Conservation (phyloP, 1,140 invertebrate species). For the Macrotrachela quadricornifera region DNA sequence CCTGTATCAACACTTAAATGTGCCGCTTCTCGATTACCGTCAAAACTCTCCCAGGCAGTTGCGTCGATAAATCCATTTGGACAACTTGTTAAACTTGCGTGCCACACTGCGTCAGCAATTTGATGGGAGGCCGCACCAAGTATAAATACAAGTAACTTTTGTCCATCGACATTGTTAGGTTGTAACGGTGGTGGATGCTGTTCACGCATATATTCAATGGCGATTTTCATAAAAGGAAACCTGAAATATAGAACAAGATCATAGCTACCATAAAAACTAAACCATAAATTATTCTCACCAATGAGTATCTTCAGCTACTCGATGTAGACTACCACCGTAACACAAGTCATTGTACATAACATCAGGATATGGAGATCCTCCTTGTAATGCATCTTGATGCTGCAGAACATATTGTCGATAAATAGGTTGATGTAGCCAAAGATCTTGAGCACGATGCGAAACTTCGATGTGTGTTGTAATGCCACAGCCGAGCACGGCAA, state of each 20-base stretch:
- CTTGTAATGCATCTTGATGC: slow-evolving; percentile 22
- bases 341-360: slow-evolving; percentile 18
- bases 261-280: not conserved
- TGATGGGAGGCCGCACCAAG: slow-evolving; percentile 14
- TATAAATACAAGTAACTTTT: not conserved
- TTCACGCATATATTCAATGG: slow-evolving; percentile 21
- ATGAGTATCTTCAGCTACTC: not conserved
- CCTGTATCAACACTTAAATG: slow-evolving; percentile 18
- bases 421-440: slow-evolving; percentile 10
- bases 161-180: not conserved
- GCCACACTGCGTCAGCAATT: slow-evolving; percentile 21
- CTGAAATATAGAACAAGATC: slow-evolving; percentile 22
- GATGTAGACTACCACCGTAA: slow-evolving; percentile 14
- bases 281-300: not conserved
- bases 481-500: no score
- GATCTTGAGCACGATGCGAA: slow-evolving; percentile 8
- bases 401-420: slow-evolving; percentile 16
- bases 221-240: slow-evolving; percentile 21
- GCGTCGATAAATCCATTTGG: slow-evolving; percentile 14
- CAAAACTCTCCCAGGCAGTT: no score
- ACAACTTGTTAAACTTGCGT: slow-evolving; percentile 20
- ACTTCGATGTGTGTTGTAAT: slow-evolving; percentile 14
- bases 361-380: slow-evolving; percentile 23
- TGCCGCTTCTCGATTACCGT: slow-evolving; percentile 6
- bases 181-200: slow-evolving; percentile 19